Percentiles rank a stretch among this genome's conserved stretches.
Evolutionary conservation across 2,113 vertebrate genomes (phyloP).

Genomic region (Aegotheles bennettii): DNA sequence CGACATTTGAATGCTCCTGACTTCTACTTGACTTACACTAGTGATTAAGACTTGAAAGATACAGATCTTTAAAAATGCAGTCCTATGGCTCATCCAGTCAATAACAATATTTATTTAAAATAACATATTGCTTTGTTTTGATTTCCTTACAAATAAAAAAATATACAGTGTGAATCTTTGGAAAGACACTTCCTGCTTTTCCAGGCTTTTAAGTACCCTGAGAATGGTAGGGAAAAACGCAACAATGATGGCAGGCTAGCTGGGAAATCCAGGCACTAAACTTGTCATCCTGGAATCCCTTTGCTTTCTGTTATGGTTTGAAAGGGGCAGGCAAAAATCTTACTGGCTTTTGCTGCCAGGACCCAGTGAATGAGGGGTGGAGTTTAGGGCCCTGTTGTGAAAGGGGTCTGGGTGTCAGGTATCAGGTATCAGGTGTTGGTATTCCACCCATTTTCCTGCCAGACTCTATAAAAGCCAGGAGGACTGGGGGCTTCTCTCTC

Average conservation of each 20-base stretch:
- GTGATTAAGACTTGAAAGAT: background rate
- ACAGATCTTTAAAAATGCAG: background rate
- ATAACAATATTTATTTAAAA: background rate
- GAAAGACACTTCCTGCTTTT: background rate
- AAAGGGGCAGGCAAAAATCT: too few relatives aligned
- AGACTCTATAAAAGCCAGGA: too few relatives aligned
- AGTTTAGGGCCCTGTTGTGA: too few relatives aligned
- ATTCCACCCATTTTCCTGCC: too few relatives aligned
- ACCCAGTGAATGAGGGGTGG: too few relatives aligned
- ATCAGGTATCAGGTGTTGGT: too few relatives aligned
- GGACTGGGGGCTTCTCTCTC: too few relatives aligned
- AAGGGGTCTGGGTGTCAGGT: too few relatives aligned
- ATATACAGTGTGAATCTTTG: accelerated
- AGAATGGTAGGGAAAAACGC: background rate
- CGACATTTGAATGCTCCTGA: background rate
- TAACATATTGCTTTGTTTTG: background rate
- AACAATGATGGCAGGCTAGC: background rate
- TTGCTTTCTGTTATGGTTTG: too few relatives aligned
- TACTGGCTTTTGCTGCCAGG: too few relatives aligned
- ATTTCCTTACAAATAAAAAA: background rate
- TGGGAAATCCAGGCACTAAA: background rate
- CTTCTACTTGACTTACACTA: background rate
- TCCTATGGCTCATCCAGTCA: background rate
- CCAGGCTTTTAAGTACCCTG: background rate
- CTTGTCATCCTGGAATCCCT: background rate